Evolutionary conservation across 2,888 invertebrate species (phyloP).

Genomic region (Megaustenia siamemsis): DNA sequence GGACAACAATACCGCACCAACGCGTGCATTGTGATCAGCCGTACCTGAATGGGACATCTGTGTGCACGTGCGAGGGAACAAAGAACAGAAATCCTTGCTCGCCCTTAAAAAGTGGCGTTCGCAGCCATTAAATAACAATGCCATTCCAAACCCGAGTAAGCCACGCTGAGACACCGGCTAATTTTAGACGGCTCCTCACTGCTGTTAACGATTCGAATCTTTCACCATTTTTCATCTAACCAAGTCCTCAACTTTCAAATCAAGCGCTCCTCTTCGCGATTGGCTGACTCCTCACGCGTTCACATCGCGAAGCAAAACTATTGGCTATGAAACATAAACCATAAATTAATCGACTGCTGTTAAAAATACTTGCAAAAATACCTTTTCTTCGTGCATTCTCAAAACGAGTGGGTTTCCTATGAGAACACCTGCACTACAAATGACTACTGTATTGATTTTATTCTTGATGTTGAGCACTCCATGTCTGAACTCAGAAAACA

Average conservation of each 20-base stretch:
- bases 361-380: neutral
- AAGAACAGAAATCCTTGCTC: slow-evolving; percentile 41
- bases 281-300: neutral
- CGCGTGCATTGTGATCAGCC: slow-evolving; percentile 21
- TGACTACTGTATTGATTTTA: slow-evolving; percentile 24
- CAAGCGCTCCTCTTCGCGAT: neutral
- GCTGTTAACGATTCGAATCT: neutral
- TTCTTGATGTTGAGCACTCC: neutral
- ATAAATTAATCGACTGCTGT: neutral
- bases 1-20: slow-evolving; percentile 34
- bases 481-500: neutral
- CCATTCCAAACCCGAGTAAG: slow-evolving; percentile 1
- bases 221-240: neutral
- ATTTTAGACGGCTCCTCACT: neutral
- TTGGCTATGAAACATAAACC: neutral
- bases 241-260: neutral
- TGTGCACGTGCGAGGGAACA: slow-evolving; percentile 41
- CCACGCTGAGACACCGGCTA: slow-evolving; percentile 13
- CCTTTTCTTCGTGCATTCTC: neutral
- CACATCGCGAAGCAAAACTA: neutral
- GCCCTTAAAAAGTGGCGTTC: slow-evolving; percentile 37
- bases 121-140: slow-evolving; percentile 28
- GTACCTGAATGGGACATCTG: slow-evolving; percentile 46
- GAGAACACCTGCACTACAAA: slow-evolving; percentile 33
- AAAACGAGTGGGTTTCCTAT: slow-evolving; percentile 13